Conservation (phyloP, 1,140 invertebrate genomes). For the Drosophila funebris region DNA sequence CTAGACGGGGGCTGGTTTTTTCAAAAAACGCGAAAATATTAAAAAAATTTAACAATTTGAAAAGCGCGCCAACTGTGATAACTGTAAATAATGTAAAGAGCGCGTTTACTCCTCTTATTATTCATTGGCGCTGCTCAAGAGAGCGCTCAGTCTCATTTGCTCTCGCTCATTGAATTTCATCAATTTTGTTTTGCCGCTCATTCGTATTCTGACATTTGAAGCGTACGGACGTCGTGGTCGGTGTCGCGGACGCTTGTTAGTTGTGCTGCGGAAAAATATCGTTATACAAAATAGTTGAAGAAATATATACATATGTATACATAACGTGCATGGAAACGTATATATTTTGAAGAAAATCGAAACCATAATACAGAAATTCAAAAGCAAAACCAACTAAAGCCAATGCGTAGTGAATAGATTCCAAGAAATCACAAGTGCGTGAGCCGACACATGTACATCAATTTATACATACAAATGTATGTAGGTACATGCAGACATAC, state of each 20-base stretch:
- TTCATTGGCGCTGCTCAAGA: neutral
- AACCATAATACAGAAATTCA: slow-evolving; percentile 11
- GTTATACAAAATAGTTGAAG: slow-evolving; percentile 36
- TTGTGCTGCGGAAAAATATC: slow-evolving; percentile 44
- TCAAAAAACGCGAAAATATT: too few relatives aligned
- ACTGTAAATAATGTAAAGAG: neutral
- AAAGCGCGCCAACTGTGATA: neutral
- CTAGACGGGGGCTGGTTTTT: too few relatives aligned
- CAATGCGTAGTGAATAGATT: slow-evolving; percentile 35
- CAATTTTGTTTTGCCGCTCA: slow-evolving; percentile 42
- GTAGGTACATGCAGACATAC: neutral
- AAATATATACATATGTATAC: slow-evolving; percentile 1
- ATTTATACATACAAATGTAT: slow-evolving; percentile 17
- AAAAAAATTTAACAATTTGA: neutral
- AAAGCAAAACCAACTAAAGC: slow-evolving; percentile 3
- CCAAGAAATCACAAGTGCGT: slow-evolving; percentile 52
- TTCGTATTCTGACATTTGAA: slow-evolving; percentile 45
- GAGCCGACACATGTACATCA: slow-evolving; percentile 54
- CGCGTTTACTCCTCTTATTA: neutral
- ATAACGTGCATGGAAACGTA: slow-evolving; percentile 2
- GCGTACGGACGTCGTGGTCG: slow-evolving; percentile 32
- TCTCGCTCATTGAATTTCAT: slow-evolving; percentile 16
- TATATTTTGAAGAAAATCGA: slow-evolving; percentile 4
- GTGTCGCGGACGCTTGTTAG: slow-evolving; percentile 41
- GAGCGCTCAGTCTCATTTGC: neutral